phyloP scores from a whole-genome alignment of 1,140 invertebrate genomes.

The Pseudomyrmex sp. region DNA sequence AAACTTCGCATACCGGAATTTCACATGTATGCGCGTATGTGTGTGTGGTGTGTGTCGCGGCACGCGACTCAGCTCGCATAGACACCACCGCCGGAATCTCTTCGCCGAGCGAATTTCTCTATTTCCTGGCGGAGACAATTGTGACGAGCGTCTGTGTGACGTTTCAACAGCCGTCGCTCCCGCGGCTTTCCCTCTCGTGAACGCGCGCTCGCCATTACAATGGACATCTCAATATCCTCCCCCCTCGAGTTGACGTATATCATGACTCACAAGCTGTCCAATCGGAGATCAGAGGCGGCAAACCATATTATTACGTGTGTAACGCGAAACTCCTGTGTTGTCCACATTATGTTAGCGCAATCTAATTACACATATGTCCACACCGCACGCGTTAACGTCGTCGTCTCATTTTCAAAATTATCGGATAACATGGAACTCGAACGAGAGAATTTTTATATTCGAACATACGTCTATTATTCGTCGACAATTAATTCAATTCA shows the following conservation, averaged over 20 bases:
- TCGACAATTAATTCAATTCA: not conserved
- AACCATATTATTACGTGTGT: conserved; percentile 10
- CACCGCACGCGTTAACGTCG: not conserved
- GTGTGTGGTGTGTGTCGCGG: not conserved
- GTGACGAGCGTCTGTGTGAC: conserved; percentile 60
- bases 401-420: not conserved
- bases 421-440: not conserved
- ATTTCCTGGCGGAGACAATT: conserved; percentile 40
- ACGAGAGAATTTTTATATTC: too few relatives aligned
- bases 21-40: too few relatives aligned
- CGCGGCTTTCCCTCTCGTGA: conserved; percentile 1
- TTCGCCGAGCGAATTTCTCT: conserved; percentile 36
- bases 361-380: not conserved
- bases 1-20: too few relatives aligned
- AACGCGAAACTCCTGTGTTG: conserved; percentile 14
- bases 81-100: conserved; percentile 16
- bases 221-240: conserved; percentile 30
- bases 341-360: not conserved
- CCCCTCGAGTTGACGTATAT: conserved; percentile 11
- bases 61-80: conserved; percentile 19
- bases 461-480: too few relatives aligned
- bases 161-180: conserved; percentile 51
- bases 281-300: conserved; percentile 15
- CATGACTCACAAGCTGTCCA: not conserved
- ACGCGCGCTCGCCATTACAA: conserved; percentile 1